Conservation (phyloP, 2,888 invertebrate genomes). For the Allygus modestus region DNA sequence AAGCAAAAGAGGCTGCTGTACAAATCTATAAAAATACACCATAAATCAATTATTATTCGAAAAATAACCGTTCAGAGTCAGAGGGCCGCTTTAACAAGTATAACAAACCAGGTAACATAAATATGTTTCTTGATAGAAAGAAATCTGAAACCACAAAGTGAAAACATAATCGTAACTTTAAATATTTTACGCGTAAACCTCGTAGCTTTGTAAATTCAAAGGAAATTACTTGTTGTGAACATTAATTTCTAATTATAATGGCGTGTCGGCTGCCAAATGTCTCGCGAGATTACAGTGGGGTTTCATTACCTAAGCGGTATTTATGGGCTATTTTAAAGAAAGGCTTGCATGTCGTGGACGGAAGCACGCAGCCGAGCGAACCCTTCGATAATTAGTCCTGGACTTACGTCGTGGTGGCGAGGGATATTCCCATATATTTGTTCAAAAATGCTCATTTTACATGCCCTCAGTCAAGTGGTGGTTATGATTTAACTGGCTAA, state of each 20-base stretch:
- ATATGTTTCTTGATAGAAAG: too few species aligned
- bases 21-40: too few species aligned
- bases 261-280: constrained; percentile 29
- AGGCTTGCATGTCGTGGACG: constrained; percentile 26
- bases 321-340: constrained; percentile 46
- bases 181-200: background rate
- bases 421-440: too few species aligned
- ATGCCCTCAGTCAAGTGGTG: too few species aligned
- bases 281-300: background rate
- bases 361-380: constrained; percentile 23
- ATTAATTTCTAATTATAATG: constrained; percentile 36
- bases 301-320: constrained; percentile 38
- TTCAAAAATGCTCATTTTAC: too few species aligned
- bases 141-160: too few species aligned
- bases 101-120: too few species aligned
- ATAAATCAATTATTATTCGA: too few species aligned
- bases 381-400: background rate
- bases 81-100: too few species aligned
- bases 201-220: background rate
- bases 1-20: too few species aligned
- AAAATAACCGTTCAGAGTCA: too few species aligned
- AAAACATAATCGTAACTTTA: background rate
- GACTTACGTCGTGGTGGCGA: background rate
- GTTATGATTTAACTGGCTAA: too few species aligned
- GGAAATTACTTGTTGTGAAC: constrained; percentile 16